Conservation (phyloP, 2,797 vertebrate genomes). For the Chaetophractus vellerosus region DNA sequence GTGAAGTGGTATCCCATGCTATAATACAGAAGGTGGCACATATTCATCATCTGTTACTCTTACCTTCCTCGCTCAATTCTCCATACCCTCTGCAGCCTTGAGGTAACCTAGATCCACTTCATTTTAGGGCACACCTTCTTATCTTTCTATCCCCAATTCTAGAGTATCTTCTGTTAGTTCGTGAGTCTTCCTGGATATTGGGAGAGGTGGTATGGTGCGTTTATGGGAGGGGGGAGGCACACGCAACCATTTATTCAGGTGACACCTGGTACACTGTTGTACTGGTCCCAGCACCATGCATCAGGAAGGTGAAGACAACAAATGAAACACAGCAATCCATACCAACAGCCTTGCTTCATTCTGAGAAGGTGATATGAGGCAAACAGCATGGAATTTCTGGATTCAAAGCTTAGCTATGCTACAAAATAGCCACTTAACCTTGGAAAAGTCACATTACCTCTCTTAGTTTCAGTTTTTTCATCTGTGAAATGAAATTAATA, state of each 20-base stretch:
- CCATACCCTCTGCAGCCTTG: background rate
- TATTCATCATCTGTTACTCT: background rate
- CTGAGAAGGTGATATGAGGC: background rate
- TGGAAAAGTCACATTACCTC: background rate
- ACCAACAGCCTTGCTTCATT: background rate
- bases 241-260: background rate
- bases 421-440: background rate
- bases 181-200: background rate
- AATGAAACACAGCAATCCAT: background rate
- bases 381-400: background rate
- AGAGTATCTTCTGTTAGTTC: background rate
- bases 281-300: background rate
- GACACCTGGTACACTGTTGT: background rate
- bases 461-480: slow-evolving; percentile 17
- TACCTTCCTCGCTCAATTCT: slow-evolving; percentile 13
- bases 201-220: background rate
- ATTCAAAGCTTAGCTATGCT: background rate
- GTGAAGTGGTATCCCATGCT: background rate
- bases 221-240: background rate
- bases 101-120: background rate
- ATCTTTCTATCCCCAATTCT: background rate
- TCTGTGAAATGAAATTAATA: slow-evolving; percentile 6
- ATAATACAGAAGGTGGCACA: background rate
- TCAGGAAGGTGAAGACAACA: background rate
- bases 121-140: background rate